phyloP scores from a whole-genome alignment of 2,113 vertebrate species.

The Chloroceryle aenea region DNA sequence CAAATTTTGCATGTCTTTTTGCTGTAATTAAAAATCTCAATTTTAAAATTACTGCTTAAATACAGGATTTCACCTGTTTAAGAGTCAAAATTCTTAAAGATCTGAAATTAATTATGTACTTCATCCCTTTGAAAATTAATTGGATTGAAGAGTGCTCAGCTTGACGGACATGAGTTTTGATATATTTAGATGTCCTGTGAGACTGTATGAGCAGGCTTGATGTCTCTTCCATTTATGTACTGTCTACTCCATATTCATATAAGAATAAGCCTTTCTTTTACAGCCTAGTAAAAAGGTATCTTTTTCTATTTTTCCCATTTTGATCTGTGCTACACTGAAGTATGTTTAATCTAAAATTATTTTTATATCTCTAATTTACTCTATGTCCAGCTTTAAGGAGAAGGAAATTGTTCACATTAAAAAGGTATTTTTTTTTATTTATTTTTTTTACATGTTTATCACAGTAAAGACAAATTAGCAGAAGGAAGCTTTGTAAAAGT shows the following conservation, averaged over 20 bases:
- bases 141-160: background rate
- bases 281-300: background rate
- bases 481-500: background rate
- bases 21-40: background rate
- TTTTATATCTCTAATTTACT: background rate
- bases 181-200: background rate
- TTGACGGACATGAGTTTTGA: background rate
- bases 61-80: background rate
- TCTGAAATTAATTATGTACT: background rate
- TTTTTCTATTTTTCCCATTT: background rate
- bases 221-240: background rate
- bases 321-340: background rate
- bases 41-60: background rate
- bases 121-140: background rate
- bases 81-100: background rate
- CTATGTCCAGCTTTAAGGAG: background rate
- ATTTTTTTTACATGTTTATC: accelerated
- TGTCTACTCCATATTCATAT: background rate
- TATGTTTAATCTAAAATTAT: background rate
- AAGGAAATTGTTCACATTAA: background rate
- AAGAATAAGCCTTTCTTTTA: background rate
- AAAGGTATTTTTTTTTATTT: background rate
- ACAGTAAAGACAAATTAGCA: background rate
- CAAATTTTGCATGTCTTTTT: background rate
- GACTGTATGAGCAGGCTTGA: background rate